Conservation (phyloP, 2,888 invertebrate species). For the Loripinus fragilis region DNA sequence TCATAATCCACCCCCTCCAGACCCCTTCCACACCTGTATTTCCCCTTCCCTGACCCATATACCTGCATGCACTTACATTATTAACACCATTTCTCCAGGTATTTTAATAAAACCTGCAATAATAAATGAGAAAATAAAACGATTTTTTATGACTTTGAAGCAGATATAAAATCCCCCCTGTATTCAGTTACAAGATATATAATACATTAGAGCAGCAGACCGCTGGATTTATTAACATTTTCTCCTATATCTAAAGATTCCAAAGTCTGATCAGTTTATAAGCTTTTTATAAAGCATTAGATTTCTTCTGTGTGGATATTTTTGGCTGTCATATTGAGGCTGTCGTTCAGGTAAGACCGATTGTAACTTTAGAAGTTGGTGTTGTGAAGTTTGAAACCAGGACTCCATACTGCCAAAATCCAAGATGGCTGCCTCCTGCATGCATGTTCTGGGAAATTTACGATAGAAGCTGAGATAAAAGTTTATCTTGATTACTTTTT, state of each 20-base stretch:
- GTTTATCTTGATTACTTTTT: no score
- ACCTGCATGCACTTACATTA: neutral
- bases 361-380: conserved; percentile 52
- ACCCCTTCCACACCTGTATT: neutral
- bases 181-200: conserved; percentile 15
- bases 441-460: neutral
- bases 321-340: neutral
- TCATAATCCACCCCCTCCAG: neutral
- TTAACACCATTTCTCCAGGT: neutral
- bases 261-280: neutral
- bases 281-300: neutral
- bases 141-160: neutral
- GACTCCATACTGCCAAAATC: conserved; percentile 56
- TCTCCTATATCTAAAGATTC: no score
- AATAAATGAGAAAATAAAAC: conserved; percentile 6
- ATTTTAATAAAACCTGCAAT: conserved; percentile 4
- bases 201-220: conserved; percentile 14
- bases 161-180: neutral
- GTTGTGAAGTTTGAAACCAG: conserved; percentile 62
- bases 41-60: neutral
- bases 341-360: conserved; percentile 49
- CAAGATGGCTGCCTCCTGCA: conserved; percentile 54
- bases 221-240: no score
- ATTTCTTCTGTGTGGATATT: neutral
- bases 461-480: neutral